Base-by-base conservation (phyloP, 2,888 invertebrate genomes). In the Diachrysia chrysitis region DNA sequence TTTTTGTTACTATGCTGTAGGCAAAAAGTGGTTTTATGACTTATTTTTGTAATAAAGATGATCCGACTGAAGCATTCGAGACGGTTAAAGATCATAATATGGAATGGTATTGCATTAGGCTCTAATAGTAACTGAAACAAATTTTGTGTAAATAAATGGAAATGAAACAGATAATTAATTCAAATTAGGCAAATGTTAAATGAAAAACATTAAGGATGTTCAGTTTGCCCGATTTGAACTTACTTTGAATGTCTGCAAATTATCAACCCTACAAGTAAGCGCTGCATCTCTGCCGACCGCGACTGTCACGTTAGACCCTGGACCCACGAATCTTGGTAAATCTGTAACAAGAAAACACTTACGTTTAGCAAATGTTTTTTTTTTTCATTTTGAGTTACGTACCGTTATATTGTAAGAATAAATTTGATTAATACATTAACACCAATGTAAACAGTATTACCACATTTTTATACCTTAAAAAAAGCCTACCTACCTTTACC, bases 201-300 rank as follows among this genome's bases (percentile, higher is more conserved):
- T 32, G 9, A 32, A 32, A 32, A 7, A 10, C 1, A 32, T 32
- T 32, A 1, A 10, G 1, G 32, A 32, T 10, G 32, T 10, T 32
- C 32, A 32, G 32, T 10, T 10, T 32, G 32, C 9, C 32, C 10
- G 10, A 10, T 10, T 2, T 17, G 2, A 0, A 69, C 76, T 91
- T 91, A 97, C 97, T 96, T 97, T 97, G 82, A 96, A 97, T 1
- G 96, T 96, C 83, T 96, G 96, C 78, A 97, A 91, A 88, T 97
- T 96, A 85, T 97, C 97, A 29, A 97, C 97, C 59, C 96, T 95
- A 84, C 97, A 97, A 46, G 96, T 96, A 62, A 97, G 95, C 7
- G 96, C 93, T 10, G 97, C 97, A 84, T 97, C 97, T 60, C 97
- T 92, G 53, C 97, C 96, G 42, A 97, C 95, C 6, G 97, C 96